phyloP scores from a whole-genome alignment of 2,888 invertebrate species.

The Sphaerophoria rueppellii region DNA sequence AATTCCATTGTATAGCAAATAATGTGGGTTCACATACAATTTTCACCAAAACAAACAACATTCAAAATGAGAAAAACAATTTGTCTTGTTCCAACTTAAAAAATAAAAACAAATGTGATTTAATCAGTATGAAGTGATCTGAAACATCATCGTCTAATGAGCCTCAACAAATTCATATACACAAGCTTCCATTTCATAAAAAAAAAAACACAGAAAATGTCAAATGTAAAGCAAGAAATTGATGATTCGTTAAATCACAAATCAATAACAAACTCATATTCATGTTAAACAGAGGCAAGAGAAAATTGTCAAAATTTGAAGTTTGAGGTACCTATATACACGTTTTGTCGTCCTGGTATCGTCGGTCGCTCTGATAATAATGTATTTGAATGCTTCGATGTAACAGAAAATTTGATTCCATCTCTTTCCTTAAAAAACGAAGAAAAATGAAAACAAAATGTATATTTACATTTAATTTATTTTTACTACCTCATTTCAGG shows the following conservation, averaged over 20 bases:
- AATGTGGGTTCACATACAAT: too few relatives aligned
- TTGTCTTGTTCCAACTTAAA: not conserved
- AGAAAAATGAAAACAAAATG: not conserved
- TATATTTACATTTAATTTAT: conserved; percentile 29
- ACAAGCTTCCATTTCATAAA: not conserved
- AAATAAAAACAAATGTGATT: not conserved
- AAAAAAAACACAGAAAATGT: not conserved
- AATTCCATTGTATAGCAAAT: too few relatives aligned
- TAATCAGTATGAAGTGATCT: conserved; percentile 8
- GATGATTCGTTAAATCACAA: conserved; percentile 24
- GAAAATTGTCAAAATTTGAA: not conserved
- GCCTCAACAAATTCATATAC: not conserved
- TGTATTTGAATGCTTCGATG: too few relatives aligned
- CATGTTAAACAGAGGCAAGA: not conserved
- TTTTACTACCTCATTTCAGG: conserved; percentile 20
- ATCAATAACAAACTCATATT: conserved; percentile 7
- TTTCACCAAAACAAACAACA: too few relatives aligned
- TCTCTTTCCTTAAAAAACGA: not conserved
- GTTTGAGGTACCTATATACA: not conserved
- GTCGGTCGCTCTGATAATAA: not conserved
- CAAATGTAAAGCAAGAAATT: conserved; percentile 18
- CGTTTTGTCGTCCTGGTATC: not conserved
- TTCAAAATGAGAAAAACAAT: too few relatives aligned
- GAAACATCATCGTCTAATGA: conserved; percentile 4
- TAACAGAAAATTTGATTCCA: not conserved